Base-by-base conservation (phyloP, 2,888 invertebrate species). In the Yponomeuta malinellus region DNA sequence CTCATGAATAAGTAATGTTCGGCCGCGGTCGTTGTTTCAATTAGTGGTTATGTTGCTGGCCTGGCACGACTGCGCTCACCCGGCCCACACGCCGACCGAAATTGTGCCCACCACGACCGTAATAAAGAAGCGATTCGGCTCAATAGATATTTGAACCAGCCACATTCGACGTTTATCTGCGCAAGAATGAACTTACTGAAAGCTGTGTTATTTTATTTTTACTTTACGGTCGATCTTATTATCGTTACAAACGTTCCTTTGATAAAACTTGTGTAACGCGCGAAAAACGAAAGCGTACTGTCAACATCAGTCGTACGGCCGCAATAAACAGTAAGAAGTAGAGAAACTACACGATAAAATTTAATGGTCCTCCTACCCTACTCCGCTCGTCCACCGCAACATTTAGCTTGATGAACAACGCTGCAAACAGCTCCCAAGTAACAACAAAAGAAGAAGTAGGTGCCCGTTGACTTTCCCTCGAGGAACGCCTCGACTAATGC, bases 1-100 rank as follows among this genome's bases (percentile, higher is more conserved):
- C 90, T 90, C 92, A 92, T 92, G 92, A 92, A 92, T 92, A 90
- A 91, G 85, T 91, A 87, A 91, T 90, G 88, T 82, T 83, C 81
- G 83, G 84, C 85, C 84, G 85, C 87, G 88, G 86, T 89, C 90
- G 89, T 89, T 90, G 92, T 91, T 90, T 91, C 90, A 91, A 92
- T 92, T 91, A 91, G 92, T 87, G 89, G 89, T 88, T 85, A 83
- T 87, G 89, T 89, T 88, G 85, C 83, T 84, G 84, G 83, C 82
- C 84, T 81, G 79, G 79, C 83, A 82, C 83, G 84, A 81, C 83
- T 81, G 81, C 79, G 78, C 78, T 75, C 75, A 74, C 75, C 74
- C 48, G 23, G 73, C 73, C 73, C 70, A 71, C 72, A 73, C 75
- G 74, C 72, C 74, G 70, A 69, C 72, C 73, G 73, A 76, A 76